Percentiles rank a stretch among this genome's conserved stretches.
Evolutionary conservation across 2,888 invertebrate species (phyloP).

Genomic region (Harpalus rufipes): DNA sequence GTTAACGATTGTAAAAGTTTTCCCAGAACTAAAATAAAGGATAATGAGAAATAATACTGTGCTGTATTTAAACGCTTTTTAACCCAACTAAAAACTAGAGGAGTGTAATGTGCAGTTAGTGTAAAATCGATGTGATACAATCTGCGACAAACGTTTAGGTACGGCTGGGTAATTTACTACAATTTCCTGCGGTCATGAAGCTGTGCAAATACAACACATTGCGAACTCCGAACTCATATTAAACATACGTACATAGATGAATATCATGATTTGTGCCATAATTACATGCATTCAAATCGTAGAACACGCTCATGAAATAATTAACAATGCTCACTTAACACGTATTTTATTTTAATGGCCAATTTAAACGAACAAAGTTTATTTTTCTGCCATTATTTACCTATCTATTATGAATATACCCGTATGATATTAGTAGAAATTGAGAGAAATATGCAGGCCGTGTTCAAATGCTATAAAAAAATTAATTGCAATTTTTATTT

Average conservation of each 20-base stretch:
- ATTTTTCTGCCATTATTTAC: background rate
- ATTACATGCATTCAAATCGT: constrained; percentile 34
- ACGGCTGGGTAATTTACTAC: constrained; percentile 25
- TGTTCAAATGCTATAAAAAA: background rate
- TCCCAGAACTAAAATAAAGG: background rate
- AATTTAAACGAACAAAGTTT: background rate
- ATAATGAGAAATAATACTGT: background rate
- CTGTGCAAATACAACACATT: constrained; percentile 43
- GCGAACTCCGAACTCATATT: constrained; percentile 35
- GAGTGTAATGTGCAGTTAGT: constrained; percentile 24
- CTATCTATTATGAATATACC: background rate
- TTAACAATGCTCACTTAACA: constrained; percentile 39
- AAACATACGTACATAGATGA: constrained; percentile 41
- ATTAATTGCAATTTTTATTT: background rate
- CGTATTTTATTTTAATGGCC: constrained; percentile 13
- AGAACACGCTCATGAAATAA: constrained; percentile 5
- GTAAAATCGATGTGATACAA: constrained; percentile 15
- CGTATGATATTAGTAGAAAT: background rate
- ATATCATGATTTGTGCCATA: constrained; percentile 37
- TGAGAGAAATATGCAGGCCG: background rate
- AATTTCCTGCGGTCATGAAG: constrained; percentile 42
- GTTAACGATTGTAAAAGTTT: background rate
- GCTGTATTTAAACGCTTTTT: background rate
- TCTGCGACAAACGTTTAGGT: constrained; percentile 31
- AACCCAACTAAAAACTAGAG: background rate